Base-by-base conservation (phyloP, 2,888 invertebrate species). In the Synanthedon andrenaeformis region DNA sequence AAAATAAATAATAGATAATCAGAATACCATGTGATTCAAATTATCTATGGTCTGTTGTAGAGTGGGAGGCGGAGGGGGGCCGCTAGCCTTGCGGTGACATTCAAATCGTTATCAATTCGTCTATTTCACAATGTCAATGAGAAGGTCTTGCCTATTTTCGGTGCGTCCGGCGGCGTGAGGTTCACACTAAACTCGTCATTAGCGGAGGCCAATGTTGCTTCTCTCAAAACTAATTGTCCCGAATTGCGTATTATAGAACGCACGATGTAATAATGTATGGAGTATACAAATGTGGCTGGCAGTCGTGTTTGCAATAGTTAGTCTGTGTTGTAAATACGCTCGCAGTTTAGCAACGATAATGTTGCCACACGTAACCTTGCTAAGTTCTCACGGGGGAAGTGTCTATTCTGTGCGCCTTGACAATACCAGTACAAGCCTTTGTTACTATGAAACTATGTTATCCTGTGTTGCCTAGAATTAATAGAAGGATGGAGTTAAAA, bases 41-140 rank as follows among this genome's bases (percentile, higher is more conserved):
- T 62, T 61, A 67, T 61, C 62, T 60, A 62, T 59, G 60, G 67
- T 63, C 63, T 62, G 65, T 61, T 63, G 64, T 64, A 63, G 66
- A 67, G 81, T 74, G 75, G 78, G 61, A 53, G 57, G 57, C 8
- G 19, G 51, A 35, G 76, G 75, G 79, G 84, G 84, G 79, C 74
- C 70, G 74, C 70, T 79, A 82, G 82, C 83, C 83, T 84, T 82
- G 85, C 66, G 68, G 68, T 85, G 86, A 85, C 86, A 85, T 86
- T 86, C 84, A 82, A 70, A 69, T 75, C 72, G 82, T 85, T 85
- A 86, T 86, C 86, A 86, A 76, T 76, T 78, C 74, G 79, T 80
- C 82, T 85, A 86, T 87, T 87, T 83, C 86, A 87, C 87, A 87
- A 87, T 87, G 87, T 87, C 87, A 87, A 87, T 86, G 86, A 87